Conservation (phyloP, 2,113 vertebrate genomes). For the Corythornis vintsioides region DNA sequence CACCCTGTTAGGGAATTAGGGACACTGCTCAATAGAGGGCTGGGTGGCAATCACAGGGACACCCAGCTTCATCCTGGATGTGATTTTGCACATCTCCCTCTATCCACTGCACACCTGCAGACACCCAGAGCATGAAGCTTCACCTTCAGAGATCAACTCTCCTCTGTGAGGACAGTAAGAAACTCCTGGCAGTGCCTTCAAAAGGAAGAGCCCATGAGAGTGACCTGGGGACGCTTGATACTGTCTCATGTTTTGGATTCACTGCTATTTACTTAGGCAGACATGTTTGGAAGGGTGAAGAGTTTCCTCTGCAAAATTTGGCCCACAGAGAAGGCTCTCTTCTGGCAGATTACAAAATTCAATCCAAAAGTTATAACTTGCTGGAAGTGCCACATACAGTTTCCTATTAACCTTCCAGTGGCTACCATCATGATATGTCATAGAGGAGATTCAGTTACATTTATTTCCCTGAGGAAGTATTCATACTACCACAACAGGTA, state of each 20-base stretch:
- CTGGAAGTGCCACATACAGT: not conserved
- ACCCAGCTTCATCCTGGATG: not conserved
- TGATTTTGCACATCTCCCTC: not conserved
- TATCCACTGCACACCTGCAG: not conserved
- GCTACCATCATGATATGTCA: not conserved
- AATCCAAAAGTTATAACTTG: slow-evolving; percentile 16
- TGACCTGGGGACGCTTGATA: not conserved
- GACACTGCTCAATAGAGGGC: slow-evolving; percentile 12
- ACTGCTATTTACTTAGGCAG: not conserved
- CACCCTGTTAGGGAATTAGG: slow-evolving; percentile 45
- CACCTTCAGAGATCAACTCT: not conserved
- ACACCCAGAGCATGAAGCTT: not conserved
- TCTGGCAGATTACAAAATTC: slow-evolving; percentile 1
- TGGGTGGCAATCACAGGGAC: slow-evolving; percentile 33
- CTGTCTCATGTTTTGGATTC: not conserved
- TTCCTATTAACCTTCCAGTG: not conserved
- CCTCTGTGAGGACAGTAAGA: not conserved
- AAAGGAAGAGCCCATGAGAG: not conserved
- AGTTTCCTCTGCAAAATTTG: not conserved
- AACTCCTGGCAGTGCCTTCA: not conserved
- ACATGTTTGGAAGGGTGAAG: not conserved
- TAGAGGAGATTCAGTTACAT: not conserved
- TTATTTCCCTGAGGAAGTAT: not conserved
- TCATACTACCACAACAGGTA: not conserved
- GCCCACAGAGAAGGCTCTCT: not conserved